These are phyloP conservation scores for Tachina fera DNA, from an alignment of 2,888 invertebrate species.

Conservation along the genomic window DNA sequence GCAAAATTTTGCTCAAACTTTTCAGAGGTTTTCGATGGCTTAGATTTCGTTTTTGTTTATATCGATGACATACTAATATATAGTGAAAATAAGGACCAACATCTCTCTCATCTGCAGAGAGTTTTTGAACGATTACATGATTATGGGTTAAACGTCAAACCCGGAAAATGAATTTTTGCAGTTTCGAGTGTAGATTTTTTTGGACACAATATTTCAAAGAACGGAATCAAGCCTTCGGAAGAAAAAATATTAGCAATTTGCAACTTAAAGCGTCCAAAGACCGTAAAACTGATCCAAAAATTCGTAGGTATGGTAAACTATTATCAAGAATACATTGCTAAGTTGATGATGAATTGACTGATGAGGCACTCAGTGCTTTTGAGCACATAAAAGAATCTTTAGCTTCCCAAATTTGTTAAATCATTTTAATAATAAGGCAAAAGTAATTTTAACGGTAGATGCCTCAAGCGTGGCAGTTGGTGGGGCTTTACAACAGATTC, in stretches of 20 bases:
- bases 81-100: neutral
- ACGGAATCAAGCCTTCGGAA: neutral
- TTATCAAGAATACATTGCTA: neutral
- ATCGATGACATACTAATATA: neutral
- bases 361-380: neutral
- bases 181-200: neutral
- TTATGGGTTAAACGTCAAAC: neutral
- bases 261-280: neutral
- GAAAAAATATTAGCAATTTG: neutral
- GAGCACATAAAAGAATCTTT: slow-evolving; percentile 5
- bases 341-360: neutral
- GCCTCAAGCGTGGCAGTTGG: no score
- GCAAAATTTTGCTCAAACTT: neutral
- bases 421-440: slow-evolving; percentile 3
- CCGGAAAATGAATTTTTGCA: neutral
- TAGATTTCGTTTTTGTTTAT: neutral
- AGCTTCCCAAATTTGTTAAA: neutral
- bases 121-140: slow-evolving; percentile 3
- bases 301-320: slow-evolving; percentile 10
- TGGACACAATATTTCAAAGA: neutral
- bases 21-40: no score
- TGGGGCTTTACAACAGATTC: no score
- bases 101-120: neutral
- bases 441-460: neutral
- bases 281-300: slow-evolving; percentile 7